Conservation (phyloP, 2,888 invertebrate species). For the Cryptocheilus praepositus region DNA sequence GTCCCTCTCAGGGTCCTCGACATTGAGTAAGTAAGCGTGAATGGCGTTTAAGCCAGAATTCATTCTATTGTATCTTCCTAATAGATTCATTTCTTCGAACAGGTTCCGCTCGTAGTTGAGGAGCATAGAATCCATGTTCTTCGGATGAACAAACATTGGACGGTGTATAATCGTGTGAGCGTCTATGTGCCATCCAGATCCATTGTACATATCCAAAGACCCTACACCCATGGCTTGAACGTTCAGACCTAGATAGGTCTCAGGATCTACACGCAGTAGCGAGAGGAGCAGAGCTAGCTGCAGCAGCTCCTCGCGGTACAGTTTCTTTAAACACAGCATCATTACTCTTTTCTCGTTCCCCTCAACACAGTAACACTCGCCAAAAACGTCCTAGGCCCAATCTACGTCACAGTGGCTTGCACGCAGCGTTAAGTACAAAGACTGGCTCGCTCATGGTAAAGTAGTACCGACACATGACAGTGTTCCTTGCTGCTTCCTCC, state of each 20-base stretch:
- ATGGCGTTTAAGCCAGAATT: conserved; percentile 76
- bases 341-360: conserved; percentile 38
- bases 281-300: conserved; percentile 88
- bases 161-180: conserved; percentile 77
- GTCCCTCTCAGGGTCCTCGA: conserved; percentile 72
- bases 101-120: conserved; percentile 84
- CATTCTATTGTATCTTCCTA: conserved; percentile 80
- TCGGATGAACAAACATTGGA: conserved; percentile 82
- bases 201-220: conserved; percentile 79
- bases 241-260: conserved; percentile 81
- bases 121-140: conserved; percentile 83
- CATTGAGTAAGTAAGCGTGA: conserved; percentile 81
- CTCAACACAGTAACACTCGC: neutral
- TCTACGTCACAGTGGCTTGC: conserved; percentile 38
- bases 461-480: conserved; percentile 23
- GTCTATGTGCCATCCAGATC: conserved; percentile 82
- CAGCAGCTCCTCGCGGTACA: conserved; percentile 88
- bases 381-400: conserved; percentile 1
- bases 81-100: conserved; percentile 84
- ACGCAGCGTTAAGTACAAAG: conserved; percentile 15
- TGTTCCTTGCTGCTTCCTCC: neutral
- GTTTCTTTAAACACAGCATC: conserved; percentile 89
- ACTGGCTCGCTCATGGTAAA: conserved; percentile 15
- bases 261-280: conserved; percentile 86
- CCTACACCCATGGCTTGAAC: conserved; percentile 76